Base-by-base conservation (phyloP, 1,140 invertebrate species). In the Leptonema lineaticorne region DNA sequence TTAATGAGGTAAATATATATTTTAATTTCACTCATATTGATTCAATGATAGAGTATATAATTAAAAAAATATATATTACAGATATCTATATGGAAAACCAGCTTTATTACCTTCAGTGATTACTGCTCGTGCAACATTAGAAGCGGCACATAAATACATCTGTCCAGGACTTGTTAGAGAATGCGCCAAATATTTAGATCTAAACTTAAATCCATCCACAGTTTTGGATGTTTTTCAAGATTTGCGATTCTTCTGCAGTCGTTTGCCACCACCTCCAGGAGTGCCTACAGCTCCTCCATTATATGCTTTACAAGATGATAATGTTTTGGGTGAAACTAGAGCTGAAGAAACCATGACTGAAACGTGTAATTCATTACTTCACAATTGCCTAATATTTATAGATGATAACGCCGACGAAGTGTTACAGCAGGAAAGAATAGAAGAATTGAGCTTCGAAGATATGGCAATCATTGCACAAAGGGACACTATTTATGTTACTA, bases 121-220 rank as follows among this genome's bases (percentile, higher is more conserved):
- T 0, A 88, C 87, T 0, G 87, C 88, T 8, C 77, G 90, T 16
- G 81, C 81, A 6, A 87, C 89, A 0, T 81, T 91, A 0, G 85
- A 89, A 73, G 86, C 86, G 0, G 87, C 88, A 5, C 86, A 89
- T 73, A 87, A 89, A 68, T 91, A 90, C 71, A 77, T 89, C 3
- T 88, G 89, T 64, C 81, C 84, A 1, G 85, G 83, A 28, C 78
- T 91, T 8, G 85, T 86, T 14, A 78, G 83, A 50, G 76, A 85
- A 9, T 89, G 89, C 62, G 84, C 88, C 2, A 76, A 82, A 7
- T 88, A 86, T 59, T 78, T 91, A 1, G 83, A 84, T 37, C 45
- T 53, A 16, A 59, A 72, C 73, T 74, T 56, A 68, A 73, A 24
- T 18, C 69, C 45, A 68, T 67, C 29, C 30, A 65, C 46, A 56